These are phyloP conservation scores for Aphis craccivora DNA, from an alignment of 1,140 invertebrate genomes.

Conservation along the genomic window DNA sequence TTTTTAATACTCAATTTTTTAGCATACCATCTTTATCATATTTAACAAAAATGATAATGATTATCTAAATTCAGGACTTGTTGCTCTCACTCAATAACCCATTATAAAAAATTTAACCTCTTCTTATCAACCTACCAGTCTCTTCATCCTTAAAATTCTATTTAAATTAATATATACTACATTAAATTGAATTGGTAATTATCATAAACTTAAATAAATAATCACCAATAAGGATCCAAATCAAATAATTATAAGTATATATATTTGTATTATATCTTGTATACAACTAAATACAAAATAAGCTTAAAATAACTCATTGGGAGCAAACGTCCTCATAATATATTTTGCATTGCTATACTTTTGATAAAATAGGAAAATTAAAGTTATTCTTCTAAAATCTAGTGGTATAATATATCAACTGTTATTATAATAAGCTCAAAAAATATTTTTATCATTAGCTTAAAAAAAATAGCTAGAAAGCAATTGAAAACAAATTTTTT, in stretches of 20 bases:
- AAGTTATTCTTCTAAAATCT: background rate
- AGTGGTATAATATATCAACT: background rate
- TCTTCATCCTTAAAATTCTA: background rate
- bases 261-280: background rate
- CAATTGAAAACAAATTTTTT: background rate
- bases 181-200: background rate
- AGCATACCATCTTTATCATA: background rate
- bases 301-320: background rate
- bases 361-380: background rate
- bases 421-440: slow-evolving; percentile 12
- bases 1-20: background rate
- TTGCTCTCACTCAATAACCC: background rate
- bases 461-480: background rate
- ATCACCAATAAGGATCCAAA: background rate
- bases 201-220: background rate
- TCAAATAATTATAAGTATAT: background rate
- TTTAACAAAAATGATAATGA: background rate
- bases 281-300: background rate
- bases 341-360: slow-evolving; percentile 2
- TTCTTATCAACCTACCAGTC: background rate
- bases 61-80: background rate
- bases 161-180: background rate
- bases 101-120: background rate
- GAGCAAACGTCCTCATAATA: background rate
- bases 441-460: background rate